Evolutionary conservation across 2,797 vertebrate genomes (phyloP).

Genomic region (Peromyscus nudipes): DNA sequence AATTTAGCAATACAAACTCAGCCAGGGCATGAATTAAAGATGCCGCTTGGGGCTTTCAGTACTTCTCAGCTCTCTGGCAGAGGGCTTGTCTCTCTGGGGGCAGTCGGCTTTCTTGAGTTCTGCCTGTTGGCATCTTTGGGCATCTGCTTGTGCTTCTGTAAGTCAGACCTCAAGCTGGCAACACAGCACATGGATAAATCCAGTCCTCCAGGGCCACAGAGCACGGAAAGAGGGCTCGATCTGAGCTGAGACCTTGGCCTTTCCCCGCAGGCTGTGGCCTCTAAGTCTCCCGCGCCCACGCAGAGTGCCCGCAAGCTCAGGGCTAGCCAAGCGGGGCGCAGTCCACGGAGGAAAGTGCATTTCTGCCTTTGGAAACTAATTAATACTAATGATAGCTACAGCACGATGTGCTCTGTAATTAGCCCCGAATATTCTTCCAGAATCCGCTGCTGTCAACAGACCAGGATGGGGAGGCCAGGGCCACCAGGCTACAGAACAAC

Average conservation of each 20-base stretch:
- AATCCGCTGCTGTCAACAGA: background rate
- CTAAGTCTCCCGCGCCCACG: background rate
- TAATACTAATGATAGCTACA: background rate
- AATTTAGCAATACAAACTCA: slow-evolving; percentile 63
- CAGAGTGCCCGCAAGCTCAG: accelerated
- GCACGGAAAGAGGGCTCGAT: background rate
- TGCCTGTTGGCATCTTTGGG: slow-evolving; percentile 61
- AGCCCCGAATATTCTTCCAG: background rate
- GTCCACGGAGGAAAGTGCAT: background rate
- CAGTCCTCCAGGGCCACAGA: background rate
- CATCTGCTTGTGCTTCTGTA: slow-evolving; percentile 58
- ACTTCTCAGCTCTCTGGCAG: slow-evolving; percentile 68
- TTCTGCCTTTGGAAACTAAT: slow-evolving; percentile 64
- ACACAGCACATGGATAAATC: background rate
- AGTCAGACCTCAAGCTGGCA: slow-evolving; percentile 71
- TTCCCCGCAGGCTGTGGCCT: background rate
- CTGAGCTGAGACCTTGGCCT: background rate
- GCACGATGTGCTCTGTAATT: background rate
- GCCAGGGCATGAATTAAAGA: slow-evolving; percentile 71
- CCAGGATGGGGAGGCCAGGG: background rate
- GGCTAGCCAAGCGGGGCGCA: background rate
- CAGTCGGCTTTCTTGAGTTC: slow-evolving; percentile 51
- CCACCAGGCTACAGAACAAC: background rate
- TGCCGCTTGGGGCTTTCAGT: slow-evolving; percentile 76
- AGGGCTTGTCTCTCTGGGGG: slow-evolving; percentile 73